Base-by-base conservation (phyloP, 2,113 vertebrate species). In the Atractosteus spatula region DNA sequence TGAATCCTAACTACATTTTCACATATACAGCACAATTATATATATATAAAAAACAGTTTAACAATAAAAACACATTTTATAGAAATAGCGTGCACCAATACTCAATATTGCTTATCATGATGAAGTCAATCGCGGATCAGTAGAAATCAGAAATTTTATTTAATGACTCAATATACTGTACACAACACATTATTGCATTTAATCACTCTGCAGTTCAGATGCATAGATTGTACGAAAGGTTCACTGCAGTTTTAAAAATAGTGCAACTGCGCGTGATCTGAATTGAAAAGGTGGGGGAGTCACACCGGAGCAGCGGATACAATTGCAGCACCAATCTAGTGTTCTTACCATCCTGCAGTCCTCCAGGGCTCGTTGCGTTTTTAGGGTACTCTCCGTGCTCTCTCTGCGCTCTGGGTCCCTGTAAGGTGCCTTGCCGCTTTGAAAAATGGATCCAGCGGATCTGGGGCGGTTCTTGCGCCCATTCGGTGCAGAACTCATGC, bases 401-500 rank as follows among this genome's bases (percentile, higher is more conserved):
- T 94, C 95, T 87, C 93, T 87, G 86, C 95, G 93, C 68, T 96
- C 91, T 70, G 88, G 65, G 76, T 95, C 95, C 84, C 92, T 89
- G 77, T 87, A 80, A 81, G 92, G 93, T 78, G 92, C 85, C 78
- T 92, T 94, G 92, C 91, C 91, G 89, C 94, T 93, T 85, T 94
- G 96, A 86, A 96, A 96, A 90, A 96, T 90, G 82, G 92, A 94
- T 88, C 93, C 93, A 82, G 92, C 84, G 76, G 95, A 89, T 91
- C 91, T 90, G 93, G 95, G 96, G 95, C 95, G 96, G 92, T 94
- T 96, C 86, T 95, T 96, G 95, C 96, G 96, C 96, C 96, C 95
- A 91, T 95, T 94, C 95, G 93, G 87, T 94, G 95, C 96, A 91
- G 95, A 91, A 96, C 93, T 96, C 96, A 98, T 97, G 94, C 96